Conservation (phyloP, 2,113 vertebrate genomes). For the Globicephala melas region DNA sequence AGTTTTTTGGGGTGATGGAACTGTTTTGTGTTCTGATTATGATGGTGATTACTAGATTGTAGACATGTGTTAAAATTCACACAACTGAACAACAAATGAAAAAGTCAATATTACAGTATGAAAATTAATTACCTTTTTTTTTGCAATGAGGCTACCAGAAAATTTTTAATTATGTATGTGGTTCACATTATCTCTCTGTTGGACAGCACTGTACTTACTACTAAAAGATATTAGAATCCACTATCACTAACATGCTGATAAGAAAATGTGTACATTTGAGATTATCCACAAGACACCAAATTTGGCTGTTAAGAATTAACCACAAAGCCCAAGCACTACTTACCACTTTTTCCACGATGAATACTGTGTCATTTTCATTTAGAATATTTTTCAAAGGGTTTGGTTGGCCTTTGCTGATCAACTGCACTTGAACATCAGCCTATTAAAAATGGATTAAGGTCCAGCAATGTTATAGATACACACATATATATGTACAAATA, state of each 20-base stretch:
- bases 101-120: not conserved
- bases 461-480: not conserved
- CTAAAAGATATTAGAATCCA: not conserved
- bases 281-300: not conserved
- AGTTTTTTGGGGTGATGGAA: not conserved
- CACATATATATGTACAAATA: not conserved
- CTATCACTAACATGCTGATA: not conserved
- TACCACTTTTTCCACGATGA: constrained; percentile 90
- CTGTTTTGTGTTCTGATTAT: not conserved
- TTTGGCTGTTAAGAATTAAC: not conserved
- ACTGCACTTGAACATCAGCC: constrained; percentile 84
- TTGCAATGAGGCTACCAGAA: not conserved
- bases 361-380: constrained; percentile 77
- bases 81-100: not conserved
- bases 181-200: not conserved
- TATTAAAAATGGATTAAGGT: constrained; percentile 52
- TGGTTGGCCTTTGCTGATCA: constrained; percentile 74
- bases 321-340: constrained; percentile 53
- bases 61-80: not conserved
- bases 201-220: not conserved
- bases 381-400: constrained; percentile 82
- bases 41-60: not conserved
- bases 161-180: not conserved
- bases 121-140: not conserved
- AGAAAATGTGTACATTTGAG: not conserved